These are phyloP conservation scores for Caranx melampygus DNA, from an alignment of 2,113 vertebrate genomes.

Conservation along the genomic window DNA sequence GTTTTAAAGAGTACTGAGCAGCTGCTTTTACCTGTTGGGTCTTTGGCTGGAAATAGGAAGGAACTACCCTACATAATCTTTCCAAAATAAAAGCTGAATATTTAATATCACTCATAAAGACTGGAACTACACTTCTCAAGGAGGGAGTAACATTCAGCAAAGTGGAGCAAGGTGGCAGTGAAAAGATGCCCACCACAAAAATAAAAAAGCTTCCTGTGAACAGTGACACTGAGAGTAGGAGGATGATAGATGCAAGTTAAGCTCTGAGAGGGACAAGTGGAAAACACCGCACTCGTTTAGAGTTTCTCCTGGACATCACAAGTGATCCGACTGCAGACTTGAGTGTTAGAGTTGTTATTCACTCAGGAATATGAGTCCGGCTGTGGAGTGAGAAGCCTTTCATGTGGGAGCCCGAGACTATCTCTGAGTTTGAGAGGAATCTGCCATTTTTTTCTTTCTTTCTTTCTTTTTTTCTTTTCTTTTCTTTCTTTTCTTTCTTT, in stretches of 20 bases:
- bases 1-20: constrained; percentile 43
- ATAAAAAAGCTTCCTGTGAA: constrained; percentile 62
- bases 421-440: constrained; percentile 50
- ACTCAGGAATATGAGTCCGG: constrained; percentile 48
- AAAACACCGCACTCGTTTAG: constrained; percentile 12
- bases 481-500: no score
- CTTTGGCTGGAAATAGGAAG: constrained; percentile 34
- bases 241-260: constrained; percentile 70
- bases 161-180: constrained; percentile 38
- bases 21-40: constrained; percentile 62
- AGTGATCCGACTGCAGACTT: constrained; percentile 34
- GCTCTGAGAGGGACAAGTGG: constrained; percentile 32
- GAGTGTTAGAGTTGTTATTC: constrained; percentile 45
- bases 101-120: constrained; percentile 32
- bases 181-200: constrained; percentile 72
- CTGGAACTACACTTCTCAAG: constrained; percentile 26
- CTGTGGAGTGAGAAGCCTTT: constrained; percentile 51
- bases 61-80: not conserved
- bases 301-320: constrained; percentile 53
- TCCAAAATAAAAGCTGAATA: constrained; percentile 37
- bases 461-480: no score
- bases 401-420: constrained; percentile 45
- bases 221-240: constrained; percentile 38
- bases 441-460: constrained; percentile 16
- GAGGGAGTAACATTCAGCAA: constrained; percentile 29